Conservation (phyloP, 2,888 invertebrate species). For the Alcis repandata region DNA sequence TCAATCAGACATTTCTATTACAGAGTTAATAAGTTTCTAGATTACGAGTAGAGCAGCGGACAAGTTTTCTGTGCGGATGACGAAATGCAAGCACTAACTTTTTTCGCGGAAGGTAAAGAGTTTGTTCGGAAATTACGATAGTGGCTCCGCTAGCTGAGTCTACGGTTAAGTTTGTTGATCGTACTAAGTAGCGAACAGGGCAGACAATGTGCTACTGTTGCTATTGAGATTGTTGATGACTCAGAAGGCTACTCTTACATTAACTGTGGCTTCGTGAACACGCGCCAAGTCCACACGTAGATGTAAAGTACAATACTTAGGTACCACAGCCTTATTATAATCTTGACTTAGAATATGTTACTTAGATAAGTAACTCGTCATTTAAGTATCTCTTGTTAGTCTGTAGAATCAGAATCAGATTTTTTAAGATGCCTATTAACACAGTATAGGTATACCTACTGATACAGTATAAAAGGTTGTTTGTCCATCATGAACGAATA, state of each 20-base stretch:
- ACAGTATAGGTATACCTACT: too few species aligned
- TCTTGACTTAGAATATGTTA: too few species aligned
- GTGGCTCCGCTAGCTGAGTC: neutral
- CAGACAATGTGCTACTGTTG: constrained; percentile 54
- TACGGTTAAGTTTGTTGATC: neutral
- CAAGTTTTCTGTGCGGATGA: neutral
- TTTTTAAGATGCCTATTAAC: too few species aligned
- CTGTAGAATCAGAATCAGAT: too few species aligned
- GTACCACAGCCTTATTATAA: too few species aligned
- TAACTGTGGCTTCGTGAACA: constrained; percentile 14
- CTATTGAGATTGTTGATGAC: constrained; percentile 56
- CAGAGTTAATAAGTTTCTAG: constrained; percentile 57
- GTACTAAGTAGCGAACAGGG: neutral
- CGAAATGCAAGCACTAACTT: neutral
- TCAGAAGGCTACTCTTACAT: constrained; percentile 36
- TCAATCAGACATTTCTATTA: constrained; percentile 50
- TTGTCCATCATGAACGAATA: too few species aligned
- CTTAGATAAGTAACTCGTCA: too few species aligned
- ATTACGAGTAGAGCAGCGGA: constrained; percentile 49
- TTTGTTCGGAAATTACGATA: neutral
- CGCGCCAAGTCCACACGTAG: constrained; percentile 15
- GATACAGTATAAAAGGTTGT: too few species aligned
- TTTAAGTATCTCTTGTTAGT: too few species aligned
- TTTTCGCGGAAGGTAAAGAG: neutral
- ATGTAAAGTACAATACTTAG: neutral